Conservation (phyloP, 2,888 invertebrate species). For the Diplazon laetatorius region DNA sequence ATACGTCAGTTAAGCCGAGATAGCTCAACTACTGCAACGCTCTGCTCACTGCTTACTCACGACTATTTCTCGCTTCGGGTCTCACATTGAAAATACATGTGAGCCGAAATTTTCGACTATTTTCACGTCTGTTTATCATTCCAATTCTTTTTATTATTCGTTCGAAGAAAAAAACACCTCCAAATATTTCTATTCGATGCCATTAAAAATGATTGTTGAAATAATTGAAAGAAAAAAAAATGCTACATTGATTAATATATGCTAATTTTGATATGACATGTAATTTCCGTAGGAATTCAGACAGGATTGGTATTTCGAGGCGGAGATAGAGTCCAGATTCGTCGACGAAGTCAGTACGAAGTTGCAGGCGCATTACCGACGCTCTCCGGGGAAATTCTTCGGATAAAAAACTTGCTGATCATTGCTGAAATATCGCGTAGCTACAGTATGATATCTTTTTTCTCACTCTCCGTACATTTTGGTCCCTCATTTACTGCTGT, state of each 20-base stretch:
- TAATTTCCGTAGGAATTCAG: neutral
- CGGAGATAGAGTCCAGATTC: neutral
- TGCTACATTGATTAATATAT: neutral
- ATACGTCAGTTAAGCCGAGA: constrained; percentile 1
- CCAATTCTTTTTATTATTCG: too few relatives aligned
- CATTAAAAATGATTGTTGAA: too few relatives aligned
- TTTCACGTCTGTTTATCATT: neutral
- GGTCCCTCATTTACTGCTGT: constrained; percentile 6
- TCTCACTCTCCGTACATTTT: neutral
- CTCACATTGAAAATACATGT: neutral
- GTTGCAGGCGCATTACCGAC: constrained; percentile 5
- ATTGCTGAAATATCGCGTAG: constrained; percentile 30
- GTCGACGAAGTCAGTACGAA: constrained; percentile 10
- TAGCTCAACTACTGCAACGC: constrained; percentile 1
- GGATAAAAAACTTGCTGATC: constrained; percentile 20
- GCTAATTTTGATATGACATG: neutral
- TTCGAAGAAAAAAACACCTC: too few relatives aligned
- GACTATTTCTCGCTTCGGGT: constrained; percentile 10
- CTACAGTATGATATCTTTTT: constrained; percentile 8
- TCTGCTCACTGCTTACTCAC: neutral
- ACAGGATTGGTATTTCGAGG: constrained; percentile 7
- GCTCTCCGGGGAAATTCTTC: constrained; percentile 26
- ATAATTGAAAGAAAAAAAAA: too few relatives aligned
- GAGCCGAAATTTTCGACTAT: neutral
- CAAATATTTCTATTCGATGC: too few relatives aligned